Percentiles rank a stretch among this genome's conserved stretches.
Evolutionary conservation across 2,888 invertebrate genomes (phyloP).

Genomic region (Philhelius pedissequus): DNA sequence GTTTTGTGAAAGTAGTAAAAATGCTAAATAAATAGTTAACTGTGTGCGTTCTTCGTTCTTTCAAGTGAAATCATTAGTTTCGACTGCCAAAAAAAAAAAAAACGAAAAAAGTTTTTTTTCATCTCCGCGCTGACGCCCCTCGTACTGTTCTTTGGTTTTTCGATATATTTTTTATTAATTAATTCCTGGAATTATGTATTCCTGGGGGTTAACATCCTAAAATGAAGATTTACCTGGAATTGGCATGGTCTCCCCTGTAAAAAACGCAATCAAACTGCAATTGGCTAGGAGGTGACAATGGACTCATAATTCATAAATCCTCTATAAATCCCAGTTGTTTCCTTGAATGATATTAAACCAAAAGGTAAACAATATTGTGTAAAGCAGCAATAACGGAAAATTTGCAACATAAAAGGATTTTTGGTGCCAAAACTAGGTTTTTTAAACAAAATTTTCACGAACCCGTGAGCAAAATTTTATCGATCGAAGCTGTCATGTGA

Average conservation of each 20-base stretch:
- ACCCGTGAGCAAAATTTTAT: slow-evolving; percentile 77
- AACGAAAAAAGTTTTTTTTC: neutral
- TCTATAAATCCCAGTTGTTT: neutral
- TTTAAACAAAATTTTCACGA: slow-evolving; percentile 66
- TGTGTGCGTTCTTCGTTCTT: slow-evolving; percentile 27
- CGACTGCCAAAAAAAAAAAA: neutral
- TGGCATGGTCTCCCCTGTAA: neutral
- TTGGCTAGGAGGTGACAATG: neutral
- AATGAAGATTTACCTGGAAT: neutral
- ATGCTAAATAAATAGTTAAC: slow-evolving; percentile 9
- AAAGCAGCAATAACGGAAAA: neutral
- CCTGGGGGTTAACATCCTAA: neutral
- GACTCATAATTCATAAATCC: neutral
- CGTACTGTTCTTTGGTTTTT: neutral
- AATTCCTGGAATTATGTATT: neutral
- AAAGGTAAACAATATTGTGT: neutral
- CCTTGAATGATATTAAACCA: neutral
- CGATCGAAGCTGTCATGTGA: slow-evolving; percentile 79
- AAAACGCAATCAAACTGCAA: neutral
- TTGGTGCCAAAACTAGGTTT: slow-evolving; percentile 54
- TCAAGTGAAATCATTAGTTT: slow-evolving; percentile 14
- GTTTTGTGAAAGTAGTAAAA: slow-evolving; percentile 42
- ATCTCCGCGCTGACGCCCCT: neutral
- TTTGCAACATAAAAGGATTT: slow-evolving; percentile 20
- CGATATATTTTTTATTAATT: neutral